phyloP scores from a whole-genome alignment of 2,797 vertebrate genomes.

The Echiichthys vipera region DNA sequence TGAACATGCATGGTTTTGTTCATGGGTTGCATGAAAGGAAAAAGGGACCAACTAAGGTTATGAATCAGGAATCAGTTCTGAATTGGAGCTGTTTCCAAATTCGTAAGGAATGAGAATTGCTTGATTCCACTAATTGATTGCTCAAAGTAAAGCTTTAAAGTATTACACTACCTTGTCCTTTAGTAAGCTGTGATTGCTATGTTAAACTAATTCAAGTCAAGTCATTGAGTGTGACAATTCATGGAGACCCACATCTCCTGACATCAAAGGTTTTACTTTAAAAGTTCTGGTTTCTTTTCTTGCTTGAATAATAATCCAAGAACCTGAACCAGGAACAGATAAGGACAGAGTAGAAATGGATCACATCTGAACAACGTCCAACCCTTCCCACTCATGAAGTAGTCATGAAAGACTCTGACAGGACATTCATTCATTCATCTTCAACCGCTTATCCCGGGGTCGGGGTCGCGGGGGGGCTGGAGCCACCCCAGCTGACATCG shows the following conservation, averaged over 20 bases:
- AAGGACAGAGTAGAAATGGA: not conserved
- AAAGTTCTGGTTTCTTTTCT: not conserved
- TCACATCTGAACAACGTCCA: not conserved
- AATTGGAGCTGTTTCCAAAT: not conserved
- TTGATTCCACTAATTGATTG: not conserved
- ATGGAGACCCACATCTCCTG: not conserved
- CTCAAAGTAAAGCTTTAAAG: not conserved
- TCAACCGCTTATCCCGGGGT: too few relatives aligned
- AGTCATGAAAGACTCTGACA: too few relatives aligned
- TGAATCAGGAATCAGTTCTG: not conserved
- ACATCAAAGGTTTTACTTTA: not conserved
- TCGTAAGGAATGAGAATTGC: not conserved
- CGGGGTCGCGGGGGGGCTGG: too few relatives aligned
- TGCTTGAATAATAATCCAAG: not conserved
- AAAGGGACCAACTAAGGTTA: not conserved
- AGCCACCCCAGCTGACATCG: too few relatives aligned
- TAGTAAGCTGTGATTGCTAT: not conserved
- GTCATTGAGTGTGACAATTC: too few relatives aligned
- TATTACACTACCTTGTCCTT: not conserved
- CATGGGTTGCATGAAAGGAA: accelerated
- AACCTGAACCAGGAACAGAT: not conserved
- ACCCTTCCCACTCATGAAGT: too few relatives aligned
- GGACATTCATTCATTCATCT: too few relatives aligned
- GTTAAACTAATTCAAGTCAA: not conserved
- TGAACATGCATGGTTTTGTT: not conserved